These are phyloP conservation scores for Aspidapion aeneum DNA, from an alignment of 2,888 invertebrate species.

Conservation along the genomic window DNA sequence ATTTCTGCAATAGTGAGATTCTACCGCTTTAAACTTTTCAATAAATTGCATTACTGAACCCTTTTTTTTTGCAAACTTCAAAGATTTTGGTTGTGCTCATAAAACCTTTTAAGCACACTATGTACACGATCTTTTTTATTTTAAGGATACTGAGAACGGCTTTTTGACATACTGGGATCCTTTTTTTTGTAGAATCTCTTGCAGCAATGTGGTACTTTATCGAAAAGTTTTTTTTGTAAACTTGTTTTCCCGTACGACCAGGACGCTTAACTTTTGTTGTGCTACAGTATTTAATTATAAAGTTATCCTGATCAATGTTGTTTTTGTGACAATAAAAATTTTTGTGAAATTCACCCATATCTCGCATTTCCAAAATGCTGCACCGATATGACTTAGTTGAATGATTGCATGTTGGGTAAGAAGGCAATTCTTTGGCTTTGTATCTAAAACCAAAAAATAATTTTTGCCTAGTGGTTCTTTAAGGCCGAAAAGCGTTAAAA, in stretches of 20 bases:
- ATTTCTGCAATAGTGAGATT: conserved; percentile 21
- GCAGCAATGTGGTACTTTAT: neutral
- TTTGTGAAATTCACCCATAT: neutral
- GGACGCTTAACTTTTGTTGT: neutral
- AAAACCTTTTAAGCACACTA: neutral
- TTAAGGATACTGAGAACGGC: neutral
- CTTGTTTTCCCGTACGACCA: neutral
- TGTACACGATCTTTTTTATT: neutral
- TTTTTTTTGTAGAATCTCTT: neutral
- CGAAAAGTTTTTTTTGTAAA: neutral
- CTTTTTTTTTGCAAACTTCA: neutral
- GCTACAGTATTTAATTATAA: neutral
- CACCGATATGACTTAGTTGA: neutral
- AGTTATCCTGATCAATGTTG: neutral
- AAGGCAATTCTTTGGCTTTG: neutral
- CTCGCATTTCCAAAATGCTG: neutral
- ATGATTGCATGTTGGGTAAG: neutral
- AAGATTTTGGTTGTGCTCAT: conserved; percentile 1
- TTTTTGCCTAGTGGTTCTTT: neutral
- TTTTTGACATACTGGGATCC: neutral
- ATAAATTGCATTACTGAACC: conserved; percentile 2
- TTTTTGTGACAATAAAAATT: neutral
- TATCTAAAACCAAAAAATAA: neutral
- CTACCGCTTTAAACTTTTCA: conserved; percentile 3
- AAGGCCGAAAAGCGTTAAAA: neutral